A percentile compares a stretch with the other conserved stretches of the same genome.
Conservation (phyloP, 2,888 invertebrate species). For the Tridacna crocea region DNA sequence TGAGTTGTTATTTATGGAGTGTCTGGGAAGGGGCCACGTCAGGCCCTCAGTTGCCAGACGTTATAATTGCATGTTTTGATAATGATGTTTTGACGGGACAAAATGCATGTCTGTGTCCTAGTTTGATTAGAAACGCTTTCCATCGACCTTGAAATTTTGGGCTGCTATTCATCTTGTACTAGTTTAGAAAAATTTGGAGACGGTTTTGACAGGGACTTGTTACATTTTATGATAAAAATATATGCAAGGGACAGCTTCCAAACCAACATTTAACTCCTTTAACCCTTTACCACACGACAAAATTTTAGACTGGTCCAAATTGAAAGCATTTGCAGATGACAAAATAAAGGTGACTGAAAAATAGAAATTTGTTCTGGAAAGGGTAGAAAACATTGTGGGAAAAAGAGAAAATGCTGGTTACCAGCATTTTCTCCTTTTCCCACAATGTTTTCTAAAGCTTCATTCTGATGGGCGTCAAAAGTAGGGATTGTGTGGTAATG, state of each 20-base stretch:
- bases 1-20: conserved; percentile 42
- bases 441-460: neutral
- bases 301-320: neutral
- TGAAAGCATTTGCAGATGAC: neutral
- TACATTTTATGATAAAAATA: too few species aligned
- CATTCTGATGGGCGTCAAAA: too few species aligned
- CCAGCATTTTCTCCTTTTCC: neutral
- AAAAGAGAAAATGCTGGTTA: neutral
- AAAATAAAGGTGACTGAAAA: neutral
- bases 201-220: too few species aligned
- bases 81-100: conserved; percentile 38
- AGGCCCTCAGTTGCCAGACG: conserved; percentile 38
- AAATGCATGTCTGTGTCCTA: conserved; percentile 21
- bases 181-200: too few species aligned
- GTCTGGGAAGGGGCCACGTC: neutral
- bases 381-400: neutral
- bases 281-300: neutral
- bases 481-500: too few species aligned
- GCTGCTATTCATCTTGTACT: neutral
- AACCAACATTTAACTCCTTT: too few species aligned
- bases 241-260: too few species aligned
- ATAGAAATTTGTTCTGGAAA: too few species aligned
- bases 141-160: neutral
- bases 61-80: conserved; percentile 49
- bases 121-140: conserved; percentile 13